Evolutionary conservation across 2,113 vertebrate species (phyloP), one percentile per base, ranked within the genome.

Genomic region (Okapia johnstoni): DNA sequence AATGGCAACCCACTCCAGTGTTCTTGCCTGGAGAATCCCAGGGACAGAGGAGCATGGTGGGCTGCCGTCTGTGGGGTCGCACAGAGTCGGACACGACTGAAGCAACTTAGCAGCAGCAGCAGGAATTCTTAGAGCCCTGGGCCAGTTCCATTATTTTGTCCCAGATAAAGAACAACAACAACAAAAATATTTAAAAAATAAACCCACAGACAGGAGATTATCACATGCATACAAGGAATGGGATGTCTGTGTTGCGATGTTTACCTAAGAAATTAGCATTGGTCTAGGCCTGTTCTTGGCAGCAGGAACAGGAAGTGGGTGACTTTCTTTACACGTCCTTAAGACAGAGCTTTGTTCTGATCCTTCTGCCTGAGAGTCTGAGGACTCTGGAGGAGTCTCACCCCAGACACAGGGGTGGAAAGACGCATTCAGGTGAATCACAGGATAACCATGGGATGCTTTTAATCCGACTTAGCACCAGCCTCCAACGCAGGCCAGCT

Each of bases 391-490:
- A 54, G 13, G 12, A 95, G 81, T 57, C 36, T 89, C 50, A 57
- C 33, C 25, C 40, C 21, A 50, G 36, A 70, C 13, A 58, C 5
- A 28, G 1, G 21, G 19, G 8, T 88, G 46, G 58, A 73, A 86
- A 84, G 73, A 17, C 1, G 2, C 30, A 36, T 1, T 36, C 40
- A 4, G 28, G 48, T 30, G 23, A 95, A 61, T 48, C 54, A 57
- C 8, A 58, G 36, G 28, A 19, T 48, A 54, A 30, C 21, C 6
- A 0, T 0, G 0, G 43, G 43, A 63, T 28, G 3, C 19, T 5
- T 50, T 63, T 33, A 5, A 85, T 54, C 33, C 63, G 48, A 30
- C 43, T 50, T 50, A 58, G 58, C 43, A 60, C 77, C 54, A 26
- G 3, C 15, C 15, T 77, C n/a, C 57, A 48, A 10, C 4, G 10